Base-by-base conservation (phyloP, 2,797 vertebrate species). In the Onychomys arenicola region DNA sequence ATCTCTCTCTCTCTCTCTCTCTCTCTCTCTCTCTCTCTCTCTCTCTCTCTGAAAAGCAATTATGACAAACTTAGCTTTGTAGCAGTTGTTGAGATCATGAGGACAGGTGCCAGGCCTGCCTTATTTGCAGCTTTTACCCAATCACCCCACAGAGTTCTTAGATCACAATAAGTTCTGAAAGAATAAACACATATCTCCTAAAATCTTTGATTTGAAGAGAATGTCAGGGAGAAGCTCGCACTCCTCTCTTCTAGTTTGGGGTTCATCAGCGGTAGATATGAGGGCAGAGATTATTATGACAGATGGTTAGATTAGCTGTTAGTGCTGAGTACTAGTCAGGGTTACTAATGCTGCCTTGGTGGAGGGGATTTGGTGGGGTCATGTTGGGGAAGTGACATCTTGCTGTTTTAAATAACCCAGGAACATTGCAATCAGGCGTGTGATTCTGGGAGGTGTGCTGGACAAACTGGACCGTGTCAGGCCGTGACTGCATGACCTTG, bases 241-340 rank as follows among this genome's bases (percentile, higher is more conserved):
- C 94, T 46, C 37, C 25, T 43, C 63, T 95, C 25, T 76, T 96
- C 93, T 82, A 86, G 91, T 84, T 85, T 76, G 82, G 49, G 65
- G 76, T 59, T 92, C 67, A 12, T 14, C 25, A 37, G 78, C 52
- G 61, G 76, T 25, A 90, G 32, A 55, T 40, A 71, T n/a, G 55
- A 71, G 34, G 19, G 40, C 67, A 80, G 85, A 89, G 61, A 69
- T 78, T 78, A 90, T 88, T 90, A 34, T 80, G 49, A 13, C 40
- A 83, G 23, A 21, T 71, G n/a, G 55, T 19, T 37, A 61, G 75
- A 81, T 82, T 73, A 73, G 40, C 63, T 81, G 71, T 94, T 86
- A 92, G 43, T 49, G 17, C 13, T 63, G n/a, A 34, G 32, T 29
- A 55, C 46, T 69, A 65, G 46, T 43, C 52, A 61, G 27, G 76